phyloP scores from a whole-genome alignment of 2,113 vertebrate genomes.

The Penelope pileata region DNA sequence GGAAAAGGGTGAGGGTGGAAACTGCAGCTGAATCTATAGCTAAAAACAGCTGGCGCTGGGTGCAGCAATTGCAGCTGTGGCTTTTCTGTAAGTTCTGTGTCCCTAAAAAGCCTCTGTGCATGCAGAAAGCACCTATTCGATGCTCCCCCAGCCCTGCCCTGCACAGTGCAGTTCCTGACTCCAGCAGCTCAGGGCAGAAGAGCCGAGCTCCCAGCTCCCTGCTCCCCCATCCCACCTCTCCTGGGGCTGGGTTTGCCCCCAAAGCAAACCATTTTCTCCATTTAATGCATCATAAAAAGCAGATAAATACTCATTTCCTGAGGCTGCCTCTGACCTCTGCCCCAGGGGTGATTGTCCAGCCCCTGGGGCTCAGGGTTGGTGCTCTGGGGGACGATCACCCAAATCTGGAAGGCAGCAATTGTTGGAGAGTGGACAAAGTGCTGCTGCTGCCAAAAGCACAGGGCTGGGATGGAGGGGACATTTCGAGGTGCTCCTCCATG shows the following conservation, averaged over 20 bases:
- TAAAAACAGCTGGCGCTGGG: background rate
- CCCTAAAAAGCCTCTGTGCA: accelerated
- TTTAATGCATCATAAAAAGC: too few relatives aligned
- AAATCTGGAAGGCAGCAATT: accelerated
- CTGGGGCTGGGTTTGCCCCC: too few relatives aligned
- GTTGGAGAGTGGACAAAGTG: background rate
- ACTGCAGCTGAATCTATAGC: background rate
- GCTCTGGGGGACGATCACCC: background rate
- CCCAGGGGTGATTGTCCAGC: too few relatives aligned
- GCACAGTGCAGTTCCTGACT: too few relatives aligned
- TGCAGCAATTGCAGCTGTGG: background rate
- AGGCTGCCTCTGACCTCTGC: too few relatives aligned
- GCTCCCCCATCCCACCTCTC: too few relatives aligned
- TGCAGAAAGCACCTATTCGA: accelerated
- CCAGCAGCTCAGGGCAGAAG: too few relatives aligned
- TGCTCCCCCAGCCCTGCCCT: too few relatives aligned
- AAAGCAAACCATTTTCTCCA: too few relatives aligned
- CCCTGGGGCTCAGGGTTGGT: background rate
- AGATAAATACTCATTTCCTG: too few relatives aligned
- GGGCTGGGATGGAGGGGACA: background rate
- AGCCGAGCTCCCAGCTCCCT: too few relatives aligned
- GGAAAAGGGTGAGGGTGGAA: too few relatives aligned
- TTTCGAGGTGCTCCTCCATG: background rate
- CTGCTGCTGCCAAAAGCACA: background rate
- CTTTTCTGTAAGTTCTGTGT: background rate